Conservation (phyloP, 2,113 vertebrate genomes). For the Gavialis gangeticus region DNA sequence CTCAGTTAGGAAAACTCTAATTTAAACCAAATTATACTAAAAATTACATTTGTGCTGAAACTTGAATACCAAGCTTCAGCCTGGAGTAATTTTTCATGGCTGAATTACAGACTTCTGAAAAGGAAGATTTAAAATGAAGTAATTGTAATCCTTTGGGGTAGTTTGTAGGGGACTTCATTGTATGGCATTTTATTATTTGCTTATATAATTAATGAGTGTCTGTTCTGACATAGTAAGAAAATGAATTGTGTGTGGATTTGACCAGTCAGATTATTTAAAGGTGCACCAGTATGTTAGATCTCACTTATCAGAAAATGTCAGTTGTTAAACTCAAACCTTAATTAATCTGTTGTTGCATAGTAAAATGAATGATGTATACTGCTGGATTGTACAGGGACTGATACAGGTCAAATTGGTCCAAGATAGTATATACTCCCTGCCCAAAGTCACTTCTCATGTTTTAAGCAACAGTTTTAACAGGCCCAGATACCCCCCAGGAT, state of each 20-base stretch:
- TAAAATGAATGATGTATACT: not conserved
- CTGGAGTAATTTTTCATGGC: not conserved
- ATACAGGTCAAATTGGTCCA: not conserved
- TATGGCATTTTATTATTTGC: not conserved
- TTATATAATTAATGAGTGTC: not conserved
- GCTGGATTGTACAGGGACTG: not conserved
- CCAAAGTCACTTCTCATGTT: not conserved
- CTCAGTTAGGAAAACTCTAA: conserved; percentile 11
- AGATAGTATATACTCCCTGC: not conserved
- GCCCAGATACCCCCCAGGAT: not conserved
- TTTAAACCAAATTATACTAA: conserved; percentile 40
- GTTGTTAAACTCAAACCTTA: not conserved
- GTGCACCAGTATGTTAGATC: not conserved
- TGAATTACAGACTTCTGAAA: conserved; percentile 29
- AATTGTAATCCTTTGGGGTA: conserved; percentile 12
- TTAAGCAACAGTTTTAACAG: not conserved
- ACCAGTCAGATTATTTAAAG: not conserved
- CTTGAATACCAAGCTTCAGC: not conserved
- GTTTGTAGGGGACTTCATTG: not conserved
- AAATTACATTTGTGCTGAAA: not conserved
- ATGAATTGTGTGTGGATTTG: not conserved
- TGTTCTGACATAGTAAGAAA: not conserved
- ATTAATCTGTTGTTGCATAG: not conserved
- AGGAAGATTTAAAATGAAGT: not conserved
- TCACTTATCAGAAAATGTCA: too few species aligned